These are phyloP conservation scores for Tenthredo distinguenda DNA, from an alignment of 2,888 invertebrate genomes.

Conservation along the genomic window DNA sequence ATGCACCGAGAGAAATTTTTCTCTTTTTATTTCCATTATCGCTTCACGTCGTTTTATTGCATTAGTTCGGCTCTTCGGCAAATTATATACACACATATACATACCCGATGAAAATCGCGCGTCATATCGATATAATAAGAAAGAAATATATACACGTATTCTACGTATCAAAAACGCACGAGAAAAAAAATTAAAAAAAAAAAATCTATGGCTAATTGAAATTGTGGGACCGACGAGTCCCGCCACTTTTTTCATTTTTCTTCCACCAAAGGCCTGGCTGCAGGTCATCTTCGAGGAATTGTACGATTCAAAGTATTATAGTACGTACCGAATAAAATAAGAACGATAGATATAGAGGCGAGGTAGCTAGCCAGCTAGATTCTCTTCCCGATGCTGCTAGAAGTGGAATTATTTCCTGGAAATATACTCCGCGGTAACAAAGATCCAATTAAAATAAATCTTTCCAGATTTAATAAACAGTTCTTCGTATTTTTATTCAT, in stretches of 20 bases:
- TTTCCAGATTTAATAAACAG: conserved; percentile 55
- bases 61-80: neutral
- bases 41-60: neutral
- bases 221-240: neutral
- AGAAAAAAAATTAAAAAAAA: neutral
- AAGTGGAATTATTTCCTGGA: conserved; percentile 39
- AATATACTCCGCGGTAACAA: conserved; percentile 37
- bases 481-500: conserved; percentile 53
- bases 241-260: neutral
- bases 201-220: conserved; percentile 6
- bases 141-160: neutral
- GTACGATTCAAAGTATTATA: conserved; percentile 6
- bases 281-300: conserved; percentile 40
- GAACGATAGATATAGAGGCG: neutral
- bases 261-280: neutral
- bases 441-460: conserved; percentile 55
- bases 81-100: neutral
- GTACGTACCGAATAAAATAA: neutral
- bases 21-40: conserved; percentile 62
- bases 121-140: neutral
- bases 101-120: neutral
- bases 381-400: neutral
- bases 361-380: neutral
- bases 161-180: neutral
- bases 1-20: conserved; percentile 77